Base-by-base conservation (phyloP, 2,797 vertebrate genomes). In the Hydrocynus forskahlii region DNA sequence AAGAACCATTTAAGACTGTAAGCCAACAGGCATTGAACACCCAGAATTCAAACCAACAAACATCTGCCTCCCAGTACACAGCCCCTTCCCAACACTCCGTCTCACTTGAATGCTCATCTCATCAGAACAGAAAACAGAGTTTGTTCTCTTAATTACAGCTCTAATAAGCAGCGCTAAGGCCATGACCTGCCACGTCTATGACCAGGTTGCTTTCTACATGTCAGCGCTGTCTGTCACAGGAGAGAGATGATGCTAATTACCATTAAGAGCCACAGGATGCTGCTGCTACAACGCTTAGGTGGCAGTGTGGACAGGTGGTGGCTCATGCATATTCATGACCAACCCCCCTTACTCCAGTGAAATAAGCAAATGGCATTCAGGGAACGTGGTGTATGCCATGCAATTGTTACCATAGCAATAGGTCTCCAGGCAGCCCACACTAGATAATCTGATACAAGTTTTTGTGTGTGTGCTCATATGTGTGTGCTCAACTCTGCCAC, bases 331-430 rank as follows among this genome's bases (percentile, higher is more conserved):
- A 88, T 88, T 87, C 81, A 89, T 83, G 35, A 0, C 5, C 45
- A 45, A 35, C 35, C 76, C 52, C 68, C 45, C 6, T 50, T 69
- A 82, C 73, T 63, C 67, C 75, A 29, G 67, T 81, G 81, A 86
- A 85, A 83, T 7, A 40, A 86, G 68, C 76, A 81, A 85, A 83
- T 70, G 70, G 66, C 67, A 84, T 85, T 76, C 66, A 76, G 76
- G 45, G 81, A 73, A 82, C 77, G 77, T 87, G 88, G 88, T 80
- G 78, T 88, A 90, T 90, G 88, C 84, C 89, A 29, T 29, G 29
- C 29, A 29, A 29, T 87, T 89, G 93, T 95, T 93, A 91, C 93
- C 92, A 94, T 94, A 88, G 91, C 86, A 70, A 94, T 87, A 78
- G 79, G 86, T 89, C 87, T 88, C 80, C 79, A 83, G 82, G 87